These are phyloP conservation scores for Melanargia galathea DNA, from an alignment of 2,888 invertebrate species.

Conservation along the genomic window DNA sequence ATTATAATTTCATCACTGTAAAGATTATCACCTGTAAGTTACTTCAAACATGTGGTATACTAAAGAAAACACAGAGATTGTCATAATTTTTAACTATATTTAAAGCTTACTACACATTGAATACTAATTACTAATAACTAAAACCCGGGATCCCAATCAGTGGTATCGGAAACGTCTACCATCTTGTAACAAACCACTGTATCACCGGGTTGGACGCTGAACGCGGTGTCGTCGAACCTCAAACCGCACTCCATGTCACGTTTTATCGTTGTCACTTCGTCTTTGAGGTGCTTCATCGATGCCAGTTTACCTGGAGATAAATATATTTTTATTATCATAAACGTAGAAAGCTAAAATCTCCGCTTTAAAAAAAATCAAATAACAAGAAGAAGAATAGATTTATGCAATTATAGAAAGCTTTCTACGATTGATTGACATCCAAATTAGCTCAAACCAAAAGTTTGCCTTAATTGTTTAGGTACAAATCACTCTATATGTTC, in stretches of 20 bases:
- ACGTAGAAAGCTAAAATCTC: no score
- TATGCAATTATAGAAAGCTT: no score
- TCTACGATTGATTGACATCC: no score
- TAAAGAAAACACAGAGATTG: no score
- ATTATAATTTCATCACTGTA: no score
- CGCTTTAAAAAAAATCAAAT: no score
- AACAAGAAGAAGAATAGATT: no score
- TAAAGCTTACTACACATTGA: background rate
- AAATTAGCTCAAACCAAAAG: no score
- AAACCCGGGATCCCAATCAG: conserved; percentile 94
- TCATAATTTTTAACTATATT: background rate
- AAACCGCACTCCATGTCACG: conserved; percentile 95
- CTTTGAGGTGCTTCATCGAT: conserved; percentile 94
- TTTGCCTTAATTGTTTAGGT: no score
- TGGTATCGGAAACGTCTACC: conserved; percentile 83
- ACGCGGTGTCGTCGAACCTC: conserved; percentile 84
- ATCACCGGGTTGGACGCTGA: conserved; percentile 89
- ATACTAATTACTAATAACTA: conserved; percentile 58
- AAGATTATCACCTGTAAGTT: no score
- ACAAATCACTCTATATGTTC: no score
- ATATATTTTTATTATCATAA: background rate
- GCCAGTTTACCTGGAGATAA: conserved; percentile 83
- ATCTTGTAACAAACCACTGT: conserved; percentile 88
- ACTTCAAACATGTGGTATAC: no score
- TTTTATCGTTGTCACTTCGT: conserved; percentile 91